A percentile compares a stretch with the other conserved stretches of the same genome.
Evolutionary conservation across 2,888 invertebrate genomes (phyloP).

Genomic region (Sphecodes monilicornis): DNA sequence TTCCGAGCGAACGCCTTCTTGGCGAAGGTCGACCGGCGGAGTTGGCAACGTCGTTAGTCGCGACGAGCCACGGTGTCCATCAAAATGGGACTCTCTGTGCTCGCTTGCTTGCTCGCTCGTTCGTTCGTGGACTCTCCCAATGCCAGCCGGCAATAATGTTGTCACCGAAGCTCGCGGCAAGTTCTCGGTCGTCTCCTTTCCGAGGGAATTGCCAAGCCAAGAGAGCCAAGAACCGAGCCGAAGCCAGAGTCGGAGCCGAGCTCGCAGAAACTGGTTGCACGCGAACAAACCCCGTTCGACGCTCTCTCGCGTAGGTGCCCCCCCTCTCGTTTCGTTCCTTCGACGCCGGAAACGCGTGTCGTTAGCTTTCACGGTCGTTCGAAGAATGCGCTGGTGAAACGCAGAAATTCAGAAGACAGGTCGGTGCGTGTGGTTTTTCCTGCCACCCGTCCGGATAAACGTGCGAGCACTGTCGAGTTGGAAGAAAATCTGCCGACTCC

Average conservation of each 20-base stretch:
- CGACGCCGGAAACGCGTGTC: slow-evolving; percentile 40
- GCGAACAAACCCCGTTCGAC: slow-evolving; percentile 1
- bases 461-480: neutral
- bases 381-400: neutral
- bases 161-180: slow-evolving; percentile 20
- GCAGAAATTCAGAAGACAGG: neutral
- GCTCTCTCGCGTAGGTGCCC: slow-evolving; percentile 6
- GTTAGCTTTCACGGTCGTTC: slow-evolving; percentile 11
- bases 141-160: slow-evolving; percentile 34
- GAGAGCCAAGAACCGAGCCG: neutral
- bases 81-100: slow-evolving; percentile 18
- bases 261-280: slow-evolving; percentile 16
- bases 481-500: neutral
- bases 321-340: neutral
- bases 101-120: neutral
- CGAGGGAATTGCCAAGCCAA: neutral
- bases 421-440: neutral
- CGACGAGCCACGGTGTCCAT: slow-evolving; percentile 21
- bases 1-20: slow-evolving; percentile 14
- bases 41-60: slow-evolving; percentile 27
- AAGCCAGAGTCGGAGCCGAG: neutral
- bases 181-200: slow-evolving; percentile 17
- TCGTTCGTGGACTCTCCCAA: neutral
- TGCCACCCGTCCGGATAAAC: neutral
- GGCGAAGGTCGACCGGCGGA: slow-evolving; percentile 22